A percentile compares a stretch with the other conserved stretches of the same genome.
Conservation (phyloP, 2,113 vertebrate genomes). For the Macrotus californicus region DNA sequence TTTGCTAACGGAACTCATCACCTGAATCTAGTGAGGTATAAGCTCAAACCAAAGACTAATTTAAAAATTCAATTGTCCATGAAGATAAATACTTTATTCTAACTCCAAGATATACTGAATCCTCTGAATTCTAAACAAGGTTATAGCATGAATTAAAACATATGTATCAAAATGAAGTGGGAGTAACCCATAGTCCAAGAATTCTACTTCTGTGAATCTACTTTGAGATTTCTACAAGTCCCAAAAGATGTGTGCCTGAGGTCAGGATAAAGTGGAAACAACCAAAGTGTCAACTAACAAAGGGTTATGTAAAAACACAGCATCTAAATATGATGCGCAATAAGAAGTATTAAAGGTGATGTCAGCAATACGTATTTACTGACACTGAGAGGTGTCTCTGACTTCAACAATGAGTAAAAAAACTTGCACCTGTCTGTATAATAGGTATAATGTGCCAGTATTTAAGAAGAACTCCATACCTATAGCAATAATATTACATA, state of each 20-base stretch:
- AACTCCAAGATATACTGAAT: background rate
- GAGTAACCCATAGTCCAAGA: background rate
- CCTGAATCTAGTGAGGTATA: background rate
- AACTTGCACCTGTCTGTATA: background rate
- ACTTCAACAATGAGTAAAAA: background rate
- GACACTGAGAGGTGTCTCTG: background rate
- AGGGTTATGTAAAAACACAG: background rate
- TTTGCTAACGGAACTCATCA: background rate
- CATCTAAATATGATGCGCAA: background rate
- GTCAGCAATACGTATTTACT: background rate
- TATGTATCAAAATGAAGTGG: constrained; percentile 3
- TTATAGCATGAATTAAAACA: background rate
- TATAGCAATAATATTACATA: background rate
- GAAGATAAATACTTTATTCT: background rate
- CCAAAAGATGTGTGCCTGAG: background rate
- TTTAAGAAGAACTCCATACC: background rate
- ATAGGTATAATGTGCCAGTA: background rate
- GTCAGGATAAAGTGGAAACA: background rate
- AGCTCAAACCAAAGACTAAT: background rate
- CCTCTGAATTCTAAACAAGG: background rate
- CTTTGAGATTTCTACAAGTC: background rate
- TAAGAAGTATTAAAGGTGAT: background rate
- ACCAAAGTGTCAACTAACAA: background rate
- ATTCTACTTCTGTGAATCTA: background rate
- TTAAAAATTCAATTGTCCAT: background rate